Conservation (phyloP, 2,888 invertebrate genomes). For the Ectemnius continuus region DNA sequence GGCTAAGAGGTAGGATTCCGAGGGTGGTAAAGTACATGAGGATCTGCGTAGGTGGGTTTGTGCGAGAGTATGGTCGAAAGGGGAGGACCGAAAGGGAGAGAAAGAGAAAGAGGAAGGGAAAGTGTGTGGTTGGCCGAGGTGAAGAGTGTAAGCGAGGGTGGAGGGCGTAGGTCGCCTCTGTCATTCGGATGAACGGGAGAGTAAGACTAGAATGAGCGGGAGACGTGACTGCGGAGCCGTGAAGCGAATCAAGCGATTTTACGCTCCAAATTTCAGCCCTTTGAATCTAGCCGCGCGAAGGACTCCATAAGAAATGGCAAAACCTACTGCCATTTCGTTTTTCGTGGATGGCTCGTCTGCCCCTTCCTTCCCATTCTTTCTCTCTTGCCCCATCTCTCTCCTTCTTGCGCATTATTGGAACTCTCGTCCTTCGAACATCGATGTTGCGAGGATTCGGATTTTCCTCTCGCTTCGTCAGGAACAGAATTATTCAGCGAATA, state of each 20-base stretch:
- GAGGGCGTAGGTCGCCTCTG: slow-evolving; percentile 37
- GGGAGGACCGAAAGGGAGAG: background rate
- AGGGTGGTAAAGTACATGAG: slow-evolving; percentile 9
- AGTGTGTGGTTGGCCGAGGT: slow-evolving; percentile 34
- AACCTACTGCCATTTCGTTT: slow-evolving; percentile 52
- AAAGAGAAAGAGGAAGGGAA: slow-evolving; percentile 17
- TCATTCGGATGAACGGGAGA: slow-evolving; percentile 34
- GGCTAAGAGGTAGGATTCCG: slow-evolving; percentile 13
- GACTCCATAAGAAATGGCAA: slow-evolving; percentile 45
- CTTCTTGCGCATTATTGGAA: background rate
- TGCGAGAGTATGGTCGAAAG: too few relatives aligned
- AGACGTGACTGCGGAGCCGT: slow-evolving; percentile 68
- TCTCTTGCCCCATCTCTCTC: too few relatives aligned
- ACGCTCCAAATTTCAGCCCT: slow-evolving; percentile 72
- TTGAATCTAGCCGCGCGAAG: slow-evolving; percentile 56
- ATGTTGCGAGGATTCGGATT: background rate
- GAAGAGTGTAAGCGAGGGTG: slow-evolving; percentile 21
- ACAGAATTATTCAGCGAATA: background rate
- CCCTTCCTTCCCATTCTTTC: background rate
- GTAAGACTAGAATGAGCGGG: slow-evolving; percentile 56
- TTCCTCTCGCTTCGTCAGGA: background rate
- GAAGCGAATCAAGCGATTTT: slow-evolving; percentile 76
- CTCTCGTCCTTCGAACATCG: background rate
- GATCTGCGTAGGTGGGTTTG: slow-evolving; percentile 31
- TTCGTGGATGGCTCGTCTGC: slow-evolving; percentile 25